Evolutionary conservation across 64 coral and sea anemone genomes (phyloP).

Genomic region (Dendrophyllia cribrosa): DNA sequence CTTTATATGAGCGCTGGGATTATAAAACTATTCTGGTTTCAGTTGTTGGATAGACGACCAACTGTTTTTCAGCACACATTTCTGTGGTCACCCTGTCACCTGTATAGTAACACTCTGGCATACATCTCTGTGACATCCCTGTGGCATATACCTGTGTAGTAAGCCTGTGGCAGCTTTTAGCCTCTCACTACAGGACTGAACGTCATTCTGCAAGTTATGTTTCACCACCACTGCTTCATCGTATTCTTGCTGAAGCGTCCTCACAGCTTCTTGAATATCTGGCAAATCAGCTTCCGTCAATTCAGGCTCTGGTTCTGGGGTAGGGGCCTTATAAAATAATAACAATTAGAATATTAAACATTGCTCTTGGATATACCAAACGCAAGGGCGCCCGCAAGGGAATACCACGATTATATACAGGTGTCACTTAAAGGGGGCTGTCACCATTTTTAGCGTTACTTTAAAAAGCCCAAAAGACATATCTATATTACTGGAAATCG

Average conservation of each 20-base stretch:
- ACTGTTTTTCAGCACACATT: too few relatives aligned
- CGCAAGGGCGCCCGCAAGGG: too few relatives aligned
- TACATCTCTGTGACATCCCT: not conserved
- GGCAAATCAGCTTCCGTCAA: slow-evolving; percentile 96
- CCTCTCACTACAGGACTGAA: slow-evolving; percentile 90
- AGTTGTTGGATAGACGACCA: too few relatives aligned
- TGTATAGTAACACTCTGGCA: too few relatives aligned
- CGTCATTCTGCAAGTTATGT: slow-evolving; percentile 91
- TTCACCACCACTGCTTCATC: slow-evolving; percentile 91
- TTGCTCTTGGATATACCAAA: not conserved
- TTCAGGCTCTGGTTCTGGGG: slow-evolving; percentile 78
- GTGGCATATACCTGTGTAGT: slow-evolving; percentile 74
- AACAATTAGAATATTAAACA: not conserved
- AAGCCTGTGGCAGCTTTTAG: slow-evolving; percentile 89
- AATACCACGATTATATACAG: too few relatives aligned
- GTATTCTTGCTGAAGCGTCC: slow-evolving; percentile 82
- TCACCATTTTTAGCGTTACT: too few relatives aligned
- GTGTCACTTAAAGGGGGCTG: too few relatives aligned
- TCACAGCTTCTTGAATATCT: slow-evolving; percentile 72
- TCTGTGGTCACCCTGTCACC: too few relatives aligned
- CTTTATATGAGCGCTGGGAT: too few relatives aligned
- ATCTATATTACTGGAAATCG: too few relatives aligned
- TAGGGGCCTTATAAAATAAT: slow-evolving; percentile 7
- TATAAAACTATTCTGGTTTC: too few relatives aligned
- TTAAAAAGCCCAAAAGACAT: too few relatives aligned